Evolutionary conservation across 35 echinoderm and acorn worm species (phyloP).

Genomic region (Heliocidaris tuberculata): DNA sequence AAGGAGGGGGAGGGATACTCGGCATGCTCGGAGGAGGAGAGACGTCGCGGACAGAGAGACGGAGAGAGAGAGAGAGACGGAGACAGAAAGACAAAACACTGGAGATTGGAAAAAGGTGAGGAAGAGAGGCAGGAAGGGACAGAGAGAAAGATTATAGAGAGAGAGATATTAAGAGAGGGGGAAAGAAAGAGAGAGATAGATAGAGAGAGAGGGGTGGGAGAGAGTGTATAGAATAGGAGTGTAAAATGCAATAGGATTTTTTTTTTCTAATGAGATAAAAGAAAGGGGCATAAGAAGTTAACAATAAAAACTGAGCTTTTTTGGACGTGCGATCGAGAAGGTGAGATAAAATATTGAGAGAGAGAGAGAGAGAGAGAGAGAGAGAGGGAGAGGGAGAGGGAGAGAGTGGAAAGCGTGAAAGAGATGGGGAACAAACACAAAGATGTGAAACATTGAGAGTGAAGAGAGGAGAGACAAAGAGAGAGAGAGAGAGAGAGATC

Average conservation of each 20-base stretch:
- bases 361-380: neutral
- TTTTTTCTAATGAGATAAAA: neutral
- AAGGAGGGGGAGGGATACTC: neutral
- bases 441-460: neutral
- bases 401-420: neutral
- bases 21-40: too few relatives aligned
- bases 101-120: neutral
- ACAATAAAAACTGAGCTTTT: too few relatives aligned
- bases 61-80: too few relatives aligned
- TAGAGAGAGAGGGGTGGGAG: too few relatives aligned
- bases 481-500: neutral
- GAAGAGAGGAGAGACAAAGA: neutral
- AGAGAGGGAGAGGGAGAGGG: neutral
- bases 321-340: too few relatives aligned
- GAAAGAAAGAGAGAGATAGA: too few relatives aligned
- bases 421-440: neutral
- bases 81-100: too few relatives aligned
- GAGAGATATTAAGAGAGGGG: neutral
- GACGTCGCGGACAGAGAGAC: too few relatives aligned
- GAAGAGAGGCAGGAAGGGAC: neutral
- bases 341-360: neutral
- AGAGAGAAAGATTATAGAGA: neutral
- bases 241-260: neutral
- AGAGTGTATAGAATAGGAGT: too few relatives aligned
- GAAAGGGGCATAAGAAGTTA: too few relatives aligned